Evolutionary conservation across 1,140 invertebrate genomes (phyloP).

Genomic region (Riptortus pedestris): DNA sequence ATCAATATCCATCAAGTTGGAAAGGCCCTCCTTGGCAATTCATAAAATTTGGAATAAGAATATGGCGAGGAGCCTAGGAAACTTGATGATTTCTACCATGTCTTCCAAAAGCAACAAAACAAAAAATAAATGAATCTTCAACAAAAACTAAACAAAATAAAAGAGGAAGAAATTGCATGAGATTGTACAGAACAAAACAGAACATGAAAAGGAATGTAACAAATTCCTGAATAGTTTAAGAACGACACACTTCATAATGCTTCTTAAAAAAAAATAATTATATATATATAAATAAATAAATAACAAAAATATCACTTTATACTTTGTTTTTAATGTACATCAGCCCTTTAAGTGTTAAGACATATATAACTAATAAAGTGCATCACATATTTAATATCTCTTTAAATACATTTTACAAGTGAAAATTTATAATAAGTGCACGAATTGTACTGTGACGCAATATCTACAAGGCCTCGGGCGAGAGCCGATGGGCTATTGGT

Average conservation of each 20-base stretch:
- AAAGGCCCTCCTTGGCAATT: too few species aligned
- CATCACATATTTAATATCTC: neutral
- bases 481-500: too few species aligned
- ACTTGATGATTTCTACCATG: too few species aligned
- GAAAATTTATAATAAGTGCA: neutral
- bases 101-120: too few species aligned
- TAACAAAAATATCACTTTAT: neutral
- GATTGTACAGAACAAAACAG: too few species aligned
- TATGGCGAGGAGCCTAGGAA: too few species aligned
- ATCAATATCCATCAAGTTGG: too few species aligned
- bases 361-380: conserved; percentile 7
- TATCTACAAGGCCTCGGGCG: neutral
- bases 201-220: conserved; percentile 10
- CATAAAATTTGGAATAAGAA: too few species aligned
- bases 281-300: neutral
- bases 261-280: neutral
- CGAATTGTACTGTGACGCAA: neutral
- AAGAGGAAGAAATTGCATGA: too few species aligned
- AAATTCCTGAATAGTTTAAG: neutral
- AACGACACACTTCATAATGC: neutral
- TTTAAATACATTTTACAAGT: neutral
- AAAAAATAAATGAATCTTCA: too few species aligned
- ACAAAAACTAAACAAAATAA: too few species aligned
- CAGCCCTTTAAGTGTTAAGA: neutral
- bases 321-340: conserved; percentile 7